phyloP scores from a whole-genome alignment of 2,888 invertebrate genomes.

The Lumbricus terrestris region DNA sequence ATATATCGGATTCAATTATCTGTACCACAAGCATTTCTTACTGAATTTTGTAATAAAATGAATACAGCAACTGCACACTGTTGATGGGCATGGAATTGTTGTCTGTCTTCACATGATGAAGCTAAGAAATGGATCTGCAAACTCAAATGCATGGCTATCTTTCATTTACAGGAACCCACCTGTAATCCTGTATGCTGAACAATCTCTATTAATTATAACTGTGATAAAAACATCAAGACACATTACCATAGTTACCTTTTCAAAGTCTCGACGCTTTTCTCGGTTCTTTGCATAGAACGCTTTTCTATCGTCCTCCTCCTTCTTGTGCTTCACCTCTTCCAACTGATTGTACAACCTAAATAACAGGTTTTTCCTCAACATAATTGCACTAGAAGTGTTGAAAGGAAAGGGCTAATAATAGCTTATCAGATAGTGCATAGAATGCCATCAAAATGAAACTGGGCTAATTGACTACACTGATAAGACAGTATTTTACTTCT shows the following conservation, averaged over 20 bases:
- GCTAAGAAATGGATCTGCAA: background rate
- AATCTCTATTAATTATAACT: background rate
- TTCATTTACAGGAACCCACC: background rate
- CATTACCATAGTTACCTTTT: background rate
- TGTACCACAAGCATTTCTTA: background rate
- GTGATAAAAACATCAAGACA: background rate
- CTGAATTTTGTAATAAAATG: background rate
- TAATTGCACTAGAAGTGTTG: too few species aligned
- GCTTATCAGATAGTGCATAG: too few species aligned
- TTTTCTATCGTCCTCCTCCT: background rate
- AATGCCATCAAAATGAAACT: too few species aligned
- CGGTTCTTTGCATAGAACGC: background rate
- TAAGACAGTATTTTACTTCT: too few species aligned
- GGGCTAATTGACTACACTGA: too few species aligned
- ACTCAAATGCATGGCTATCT: background rate
- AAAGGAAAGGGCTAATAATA: too few species aligned
- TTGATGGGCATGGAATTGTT: background rate
- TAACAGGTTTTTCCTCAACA: background rate
- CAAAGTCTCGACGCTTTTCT: background rate
- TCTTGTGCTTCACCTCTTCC: conserved; percentile 8
- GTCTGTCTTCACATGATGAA: background rate
- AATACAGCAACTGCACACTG: background rate
- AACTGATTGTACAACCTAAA: background rate
- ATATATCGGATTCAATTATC: too few species aligned
- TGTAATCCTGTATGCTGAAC: background rate